Evolutionary conservation across 2,113 vertebrate species (phyloP), one percentile per base, ranked within the genome.

Genomic region (Gambusia affinis): DNA sequence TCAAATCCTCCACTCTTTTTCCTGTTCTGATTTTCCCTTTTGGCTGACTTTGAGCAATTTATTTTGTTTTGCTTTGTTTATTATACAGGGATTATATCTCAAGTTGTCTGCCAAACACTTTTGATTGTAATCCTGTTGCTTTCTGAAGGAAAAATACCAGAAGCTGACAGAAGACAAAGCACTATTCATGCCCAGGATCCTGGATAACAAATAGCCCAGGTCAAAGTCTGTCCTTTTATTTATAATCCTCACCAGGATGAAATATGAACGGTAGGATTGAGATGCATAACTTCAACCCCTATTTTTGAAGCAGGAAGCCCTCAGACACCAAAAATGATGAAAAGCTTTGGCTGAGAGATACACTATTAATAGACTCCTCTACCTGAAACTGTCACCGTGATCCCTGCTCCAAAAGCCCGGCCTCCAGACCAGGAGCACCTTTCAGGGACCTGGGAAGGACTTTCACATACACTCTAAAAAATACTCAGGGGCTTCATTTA

Each of bases 331-430:
- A 76, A 88, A 88, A 94, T 95, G 95, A 95, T 95, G 91, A 93
- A 95, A 93, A 85, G 91, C 94, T 90, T 83, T 77, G 90, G 93
- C 91, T 89, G 91, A 91, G 90, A 93, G 92, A 90, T 93, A 94
- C 94, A 93, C 94, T 95, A 95, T 95, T 93, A 95, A 95, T 95
- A 95, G 94, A 94, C 89, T 92, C 82, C 89, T 92, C 93, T 93
- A 94, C 95, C 95, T 94, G 88, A 94, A 95, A 94, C 93, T 95
- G 95, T 95, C 95, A 95, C 83, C 24, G 83, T 87, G 89, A 93
- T 94, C 91, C 85, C 85, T 72, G 78, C 89, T 88, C 83, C 77
- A 80, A 82, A 76, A 57, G 91, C 87, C 89, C 81, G 4, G 60
- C 67, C 75, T 89, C 83, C 87, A 81, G 85, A 76, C 85, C 88